A percentile compares a stretch with the other conserved stretches of the same genome.
Conservation (phyloP, 2,797 vertebrate species). For the Micropoecilia bifurca region DNA sequence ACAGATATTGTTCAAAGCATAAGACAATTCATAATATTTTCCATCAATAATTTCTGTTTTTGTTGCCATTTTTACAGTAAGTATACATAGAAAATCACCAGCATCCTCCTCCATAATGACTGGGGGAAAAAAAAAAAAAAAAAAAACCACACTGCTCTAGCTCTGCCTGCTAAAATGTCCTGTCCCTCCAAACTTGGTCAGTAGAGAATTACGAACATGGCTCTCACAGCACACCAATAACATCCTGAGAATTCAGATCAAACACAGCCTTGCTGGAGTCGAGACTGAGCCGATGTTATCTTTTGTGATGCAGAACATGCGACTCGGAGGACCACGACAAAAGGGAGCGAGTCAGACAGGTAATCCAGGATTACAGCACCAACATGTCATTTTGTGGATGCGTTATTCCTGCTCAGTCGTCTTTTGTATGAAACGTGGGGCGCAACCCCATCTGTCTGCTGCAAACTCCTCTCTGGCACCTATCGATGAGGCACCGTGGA, state of each 20-base stretch:
- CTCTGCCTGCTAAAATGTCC: neutral
- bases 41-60: no score
- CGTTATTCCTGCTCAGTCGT: conserved; percentile 38
- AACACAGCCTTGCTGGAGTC: conserved; percentile 18
- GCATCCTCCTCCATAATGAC: neutral
- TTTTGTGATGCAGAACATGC: conserved; percentile 40
- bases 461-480: conserved; percentile 59
- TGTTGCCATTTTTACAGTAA: neutral
- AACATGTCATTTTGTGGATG: conserved; percentile 63
- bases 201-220: neutral
- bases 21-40: no score
- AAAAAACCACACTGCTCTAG: neutral
- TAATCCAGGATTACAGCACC: conserved; percentile 75
- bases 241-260: conserved; percentile 40
- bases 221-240: conserved; percentile 13
- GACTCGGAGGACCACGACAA: conserved; percentile 18
- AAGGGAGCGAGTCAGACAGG: conserved; percentile 54
- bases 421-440: conserved; percentile 49
- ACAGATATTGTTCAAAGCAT: no score
- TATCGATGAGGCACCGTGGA: conserved; percentile 64
- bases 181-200: conserved; percentile 20
- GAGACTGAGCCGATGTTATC: conserved; percentile 43
- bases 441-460: conserved; percentile 64
- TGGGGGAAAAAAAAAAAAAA: neutral
- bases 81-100: no score